phyloP scores from a whole-genome alignment of 1,140 invertebrate species.

The Phocides pigmalion region DNA sequence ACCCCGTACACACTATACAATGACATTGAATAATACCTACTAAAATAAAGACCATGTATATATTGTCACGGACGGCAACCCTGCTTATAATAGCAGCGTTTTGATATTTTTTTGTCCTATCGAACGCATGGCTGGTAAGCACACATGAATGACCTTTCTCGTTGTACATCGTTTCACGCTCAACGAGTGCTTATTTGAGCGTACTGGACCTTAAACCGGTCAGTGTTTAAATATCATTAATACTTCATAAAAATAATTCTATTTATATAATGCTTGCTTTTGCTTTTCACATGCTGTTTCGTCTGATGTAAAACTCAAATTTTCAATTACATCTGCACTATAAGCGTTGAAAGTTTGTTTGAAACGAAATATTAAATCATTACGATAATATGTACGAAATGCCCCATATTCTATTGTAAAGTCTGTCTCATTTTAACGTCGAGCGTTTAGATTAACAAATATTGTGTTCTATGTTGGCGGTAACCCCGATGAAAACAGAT shows the following conservation, averaged over 20 bases:
- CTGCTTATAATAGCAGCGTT: conserved; percentile 9
- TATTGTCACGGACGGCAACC: neutral
- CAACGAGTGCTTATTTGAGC: conserved; percentile 62
- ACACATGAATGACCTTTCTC: conserved; percentile 64
- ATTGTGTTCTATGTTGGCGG: conserved; percentile 19
- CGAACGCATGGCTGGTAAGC: conserved; percentile 46
- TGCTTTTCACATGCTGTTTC: too few species aligned
- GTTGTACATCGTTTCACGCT: conserved; percentile 61
- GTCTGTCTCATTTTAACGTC: conserved; percentile 17
- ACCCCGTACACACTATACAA: too few species aligned
- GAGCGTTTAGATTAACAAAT: conserved; percentile 22
- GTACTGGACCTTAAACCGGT: conserved; percentile 50
- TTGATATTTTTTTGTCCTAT: conserved; percentile 49
- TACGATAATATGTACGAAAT: neutral
- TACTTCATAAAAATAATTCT: conserved; percentile 20
- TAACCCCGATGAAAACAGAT: conserved; percentile 41
- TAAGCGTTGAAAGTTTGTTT: conserved; percentile 13
- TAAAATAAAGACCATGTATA: neutral
- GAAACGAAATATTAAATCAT: too few species aligned
- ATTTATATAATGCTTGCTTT: too few species aligned
- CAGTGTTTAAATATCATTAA: conserved; percentile 52
- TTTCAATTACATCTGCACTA: too few species aligned
- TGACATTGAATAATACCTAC: too few species aligned
- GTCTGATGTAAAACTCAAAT: too few species aligned
- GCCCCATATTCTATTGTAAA: neutral